phyloP scores from a whole-genome alignment of 2,888 invertebrate genomes.

The Patella ulyssiponensis region DNA sequence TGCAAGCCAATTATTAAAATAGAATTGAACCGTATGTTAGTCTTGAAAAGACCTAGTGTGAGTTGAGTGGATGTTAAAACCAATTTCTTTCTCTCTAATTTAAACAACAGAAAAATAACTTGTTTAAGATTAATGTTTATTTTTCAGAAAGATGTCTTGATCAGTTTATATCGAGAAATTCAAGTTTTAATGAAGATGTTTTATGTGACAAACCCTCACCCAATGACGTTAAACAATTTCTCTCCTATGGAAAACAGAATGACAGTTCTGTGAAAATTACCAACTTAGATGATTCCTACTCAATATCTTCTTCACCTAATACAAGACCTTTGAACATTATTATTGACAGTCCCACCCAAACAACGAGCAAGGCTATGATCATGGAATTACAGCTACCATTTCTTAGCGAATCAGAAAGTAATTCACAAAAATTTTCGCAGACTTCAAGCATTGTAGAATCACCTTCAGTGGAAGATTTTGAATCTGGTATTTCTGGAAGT shows the following conservation, averaged over 20 bases:
- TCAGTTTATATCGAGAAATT: slow-evolving; percentile 32
- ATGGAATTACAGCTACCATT: background rate
- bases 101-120: no score
- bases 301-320: background rate
- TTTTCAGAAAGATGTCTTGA: slow-evolving; percentile 46
- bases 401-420: background rate
- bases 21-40: no score
- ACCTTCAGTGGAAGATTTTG: background rate
- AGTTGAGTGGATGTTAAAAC: no score
- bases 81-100: no score
- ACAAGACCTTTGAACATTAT: no score
- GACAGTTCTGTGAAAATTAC: background rate
- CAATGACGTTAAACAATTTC: slow-evolving; percentile 1
- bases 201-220: background rate
- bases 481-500: slow-evolving; percentile 6
- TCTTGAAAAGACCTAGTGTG: no score
- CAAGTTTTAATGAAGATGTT: background rate
- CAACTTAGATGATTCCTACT: slow-evolving; percentile 24
- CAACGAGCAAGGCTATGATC: background rate
- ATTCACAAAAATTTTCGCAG: no score
- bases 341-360: background rate
- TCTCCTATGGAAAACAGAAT: background rate
- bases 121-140: slow-evolving; percentile 8
- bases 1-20: no score
- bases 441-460: background rate